These are phyloP conservation scores for Dilophus febrilis DNA, from an alignment of 2,888 invertebrate species.

Conservation along the genomic window DNA sequence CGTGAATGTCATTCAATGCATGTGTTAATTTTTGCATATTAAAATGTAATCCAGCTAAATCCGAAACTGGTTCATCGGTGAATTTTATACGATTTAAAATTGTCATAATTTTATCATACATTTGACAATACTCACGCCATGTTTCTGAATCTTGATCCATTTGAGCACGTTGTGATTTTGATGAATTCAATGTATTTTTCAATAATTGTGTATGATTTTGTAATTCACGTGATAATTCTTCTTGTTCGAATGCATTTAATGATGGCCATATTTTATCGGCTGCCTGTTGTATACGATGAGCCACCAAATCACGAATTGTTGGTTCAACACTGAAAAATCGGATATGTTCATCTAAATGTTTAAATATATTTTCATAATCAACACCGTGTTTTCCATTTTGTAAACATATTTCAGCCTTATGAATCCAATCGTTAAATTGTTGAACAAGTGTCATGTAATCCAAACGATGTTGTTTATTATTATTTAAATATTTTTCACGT, in stretches of 20 bases:
- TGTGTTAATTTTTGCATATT: conserved; percentile 69
- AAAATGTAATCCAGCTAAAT: conserved; percentile 64
- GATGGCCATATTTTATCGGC: conserved; percentile 83
- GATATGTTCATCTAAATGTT: conserved; percentile 75
- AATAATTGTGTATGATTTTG: conserved; percentile 64
- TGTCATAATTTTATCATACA: conserved; percentile 58
- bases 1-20: conserved; percentile 53
- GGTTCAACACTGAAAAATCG: conserved; percentile 67
- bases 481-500: conserved; percentile 59
- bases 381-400: conserved; percentile 68
- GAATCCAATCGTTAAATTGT: conserved; percentile 67
- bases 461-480: conserved; percentile 57
- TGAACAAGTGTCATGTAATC: conserved; percentile 61
- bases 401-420: conserved; percentile 61
- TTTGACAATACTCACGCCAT: conserved; percentile 70
- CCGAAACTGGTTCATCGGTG: conserved; percentile 60
- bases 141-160: conserved; percentile 68
- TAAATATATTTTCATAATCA: conserved; percentile 69
- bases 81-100: conserved; percentile 58
- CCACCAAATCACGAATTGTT: conserved; percentile 60
- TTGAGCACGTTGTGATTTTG: conserved; percentile 60
- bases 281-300: conserved; percentile 63
- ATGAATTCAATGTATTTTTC: conserved; percentile 67
- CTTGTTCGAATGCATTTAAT: conserved; percentile 60
- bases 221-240: conserved; percentile 64